Evolutionary conservation across 2,113 vertebrate species (phyloP).

Genomic region (Choloepus hoffmanni): DNA sequence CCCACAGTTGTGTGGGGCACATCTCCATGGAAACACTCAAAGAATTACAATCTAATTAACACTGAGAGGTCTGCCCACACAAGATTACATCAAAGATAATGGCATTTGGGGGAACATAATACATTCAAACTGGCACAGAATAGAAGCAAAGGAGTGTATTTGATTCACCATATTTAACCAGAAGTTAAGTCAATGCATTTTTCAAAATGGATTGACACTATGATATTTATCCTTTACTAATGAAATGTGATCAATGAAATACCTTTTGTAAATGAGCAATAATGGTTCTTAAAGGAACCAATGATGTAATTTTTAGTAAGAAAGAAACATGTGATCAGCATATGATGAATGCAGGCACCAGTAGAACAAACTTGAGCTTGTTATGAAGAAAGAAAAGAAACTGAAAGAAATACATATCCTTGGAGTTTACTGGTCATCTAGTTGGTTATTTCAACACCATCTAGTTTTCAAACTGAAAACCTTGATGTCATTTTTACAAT

Average conservation of each 20-base stretch:
- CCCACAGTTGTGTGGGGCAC: too few species aligned
- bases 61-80: too few species aligned
- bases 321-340: neutral
- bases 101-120: too few species aligned
- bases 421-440: neutral
- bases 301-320: neutral
- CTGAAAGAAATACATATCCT: neutral
- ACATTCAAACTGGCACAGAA: neutral
- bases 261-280: neutral
- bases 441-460: neutral
- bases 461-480: neutral
- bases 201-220: neutral
- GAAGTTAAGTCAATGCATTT: slow-evolving; percentile 42
- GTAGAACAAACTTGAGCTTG: neutral
- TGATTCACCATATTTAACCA: neutral
- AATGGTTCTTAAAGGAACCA: neutral
- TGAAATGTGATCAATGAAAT: neutral
- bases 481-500: neutral
- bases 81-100: too few species aligned
- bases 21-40: too few species aligned
- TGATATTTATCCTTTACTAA: neutral
- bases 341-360: neutral
- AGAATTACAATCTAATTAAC: too few species aligned
- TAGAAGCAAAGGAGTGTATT: neutral
- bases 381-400: slow-evolving; percentile 22